Percentiles rank a stretch among this genome's conserved stretches.
phyloP scores from a whole-genome alignment of 1,140 invertebrate genomes.

The silkworm (Bombyx mori) region ASM3026992v2 NC_085133.1:4616501-4617000 shows the following conservation, averaged over 20 bases:
- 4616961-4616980: too few relatives aligned
- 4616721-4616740: conserved; percentile 1
- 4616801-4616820: too few relatives aligned
- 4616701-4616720: conserved; percentile 3
- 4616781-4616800: neutral
- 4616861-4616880: too few relatives aligned
- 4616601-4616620: conserved; percentile 45
- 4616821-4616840: too few relatives aligned
- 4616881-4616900: too few relatives aligned
- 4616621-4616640: conserved; percentile 51
- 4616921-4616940: too few relatives aligned
- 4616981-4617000: too few relatives aligned
- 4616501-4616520: neutral
- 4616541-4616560: conserved; percentile 54
- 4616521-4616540: conserved; percentile 32
- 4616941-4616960: too few relatives aligned
- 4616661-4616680: conserved; percentile 26
- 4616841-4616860: too few relatives aligned
- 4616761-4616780: too few relatives aligned
- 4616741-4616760: neutral
- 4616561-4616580: conserved; percentile 46
- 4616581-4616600: conserved; percentile 34
- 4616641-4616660: conserved; percentile 31
- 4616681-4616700: conserved; percentile 20
- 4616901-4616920: too few relatives aligned